Evolutionary conservation across 2,113 vertebrate species (phyloP), one percentile per base, ranked within the genome.

Genomic region (Tetrax tetrax): DNA sequence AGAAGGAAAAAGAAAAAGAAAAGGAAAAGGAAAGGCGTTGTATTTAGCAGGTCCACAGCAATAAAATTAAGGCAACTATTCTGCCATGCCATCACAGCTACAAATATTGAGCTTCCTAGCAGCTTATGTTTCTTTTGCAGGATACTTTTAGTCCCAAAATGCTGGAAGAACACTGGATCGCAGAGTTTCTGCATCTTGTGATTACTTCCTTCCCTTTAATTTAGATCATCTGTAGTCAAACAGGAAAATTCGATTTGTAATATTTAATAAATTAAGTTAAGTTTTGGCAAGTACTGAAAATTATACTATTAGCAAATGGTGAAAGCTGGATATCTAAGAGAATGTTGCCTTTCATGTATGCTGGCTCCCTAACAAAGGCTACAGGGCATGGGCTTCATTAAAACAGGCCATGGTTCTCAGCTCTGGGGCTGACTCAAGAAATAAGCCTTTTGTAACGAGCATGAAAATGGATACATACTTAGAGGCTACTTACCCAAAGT

Each of bases 1-100:
- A 4, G n/a, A n/a, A n/a, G n/a, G n/a, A n/a, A 14, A 4, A 18
- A 4, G 5, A 31, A 27, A 6, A 18, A 9, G 24, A 17, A 11
- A 6, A 20, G 8, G 20, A 17, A 14, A 28, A 68, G 4, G 8
- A 43, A 3, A 43, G 41, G 14, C 5, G 16, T 14, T 75, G 38
- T 43, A 43, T 65, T 71, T 51, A 86, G n/a, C 31, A 80, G 38
- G 12, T 18, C 56, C 10, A 43, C n/a, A 63, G 28, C 15, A 83
- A 54, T 48, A 72, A 68, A 87, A 28, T 24, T 13, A 83, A 77
- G 45, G 33, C 37, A 65, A 24, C 54, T 85, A 54, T 38, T 86
- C 71, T 69, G 70, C 68, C 50, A 72, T 33, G 5, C 71, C 28
- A 71, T 23, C 48, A 71, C 13, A 60, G 28, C 16, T 53, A 92